Base-by-base conservation (phyloP, 1,140 invertebrate species). In the Polypedilum pembai region DNA sequence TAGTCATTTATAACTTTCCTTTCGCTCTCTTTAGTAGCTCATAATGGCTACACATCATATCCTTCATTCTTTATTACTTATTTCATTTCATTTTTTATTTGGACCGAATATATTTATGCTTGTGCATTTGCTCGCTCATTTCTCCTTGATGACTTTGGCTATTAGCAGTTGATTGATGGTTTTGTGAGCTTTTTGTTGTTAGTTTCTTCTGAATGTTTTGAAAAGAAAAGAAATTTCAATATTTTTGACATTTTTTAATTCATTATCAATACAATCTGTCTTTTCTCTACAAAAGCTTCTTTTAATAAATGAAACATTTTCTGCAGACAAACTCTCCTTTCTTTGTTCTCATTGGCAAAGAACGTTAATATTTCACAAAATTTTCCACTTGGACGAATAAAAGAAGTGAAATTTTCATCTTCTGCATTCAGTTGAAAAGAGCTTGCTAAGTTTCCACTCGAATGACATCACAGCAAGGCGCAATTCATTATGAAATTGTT, bases 401-500 rank as follows among this genome's bases (percentile, higher is more conserved):
- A 56, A 56, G n/a, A 56, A 56, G 45, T 33, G 24, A 33, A 33
- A 33, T 33, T 33, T 33, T 33, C 24, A 33, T 33, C 24, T 33
- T 33, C 24, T 33, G 24, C 24, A 33, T 33, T 33, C 24, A 15
- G 45, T 56, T n/a, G 12, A 33, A 45, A 56, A 56, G 45, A 56
- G 45, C 3, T 4, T 4, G 12, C 41, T 4, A 56, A 56, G 15
- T 56, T 56, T 56, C 45, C 45, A 56, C 45, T 56, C 45, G 45
- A 56, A 56, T 56, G 45, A 56, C 45, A 56, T 56, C 45, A n/a
- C 45, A 56, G 45, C 12, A 56, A n/a, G 45, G 45, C 45, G n/a
- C 45, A 56, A 56, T 56, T 56, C 45, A 56, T 56, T 56, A 56
- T 56, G 45, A 56, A 56, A 56, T 56, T 56, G 45, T 56, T 56